Conservation (phyloP, 2,888 invertebrate species). For the Neoascia interrupta region DNA sequence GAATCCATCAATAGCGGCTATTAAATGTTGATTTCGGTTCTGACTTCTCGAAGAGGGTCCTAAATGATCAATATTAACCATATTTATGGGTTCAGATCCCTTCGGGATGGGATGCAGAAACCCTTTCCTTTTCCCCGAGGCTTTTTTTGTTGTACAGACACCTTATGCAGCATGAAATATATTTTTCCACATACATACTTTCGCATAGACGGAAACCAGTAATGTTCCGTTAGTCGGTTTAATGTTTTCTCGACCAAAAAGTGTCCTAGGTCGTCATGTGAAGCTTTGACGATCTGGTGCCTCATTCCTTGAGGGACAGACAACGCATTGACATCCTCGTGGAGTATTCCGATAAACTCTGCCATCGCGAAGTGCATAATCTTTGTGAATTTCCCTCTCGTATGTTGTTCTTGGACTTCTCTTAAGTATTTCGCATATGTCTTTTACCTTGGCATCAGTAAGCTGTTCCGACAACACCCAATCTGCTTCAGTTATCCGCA, state of each 20-base stretch:
- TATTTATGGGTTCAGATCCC: constrained; percentile 75
- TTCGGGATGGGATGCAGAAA: constrained; percentile 77
- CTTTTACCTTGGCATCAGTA: constrained; percentile 24
- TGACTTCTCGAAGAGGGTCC: constrained; percentile 76
- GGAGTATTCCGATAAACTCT: constrained; percentile 49
- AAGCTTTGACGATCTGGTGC: constrained; percentile 47
- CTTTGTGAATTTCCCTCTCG: constrained; percentile 35
- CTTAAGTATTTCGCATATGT: constrained; percentile 9
- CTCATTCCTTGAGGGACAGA: constrained; percentile 60
- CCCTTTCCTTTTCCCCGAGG: constrained; percentile 72
- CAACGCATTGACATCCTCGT: constrained; percentile 60
- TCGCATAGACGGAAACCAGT: constrained; percentile 78
- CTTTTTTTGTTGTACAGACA: constrained; percentile 75
- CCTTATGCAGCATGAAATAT: constrained; percentile 72
- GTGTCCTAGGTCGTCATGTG: constrained; percentile 68
- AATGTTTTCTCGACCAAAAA: constrained; percentile 69
- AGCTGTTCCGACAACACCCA: constrained; percentile 40
- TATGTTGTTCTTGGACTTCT: background rate
- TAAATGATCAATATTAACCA: constrained; percentile 78
- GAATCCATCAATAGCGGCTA: constrained; percentile 75
- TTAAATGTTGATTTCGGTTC: constrained; percentile 73
- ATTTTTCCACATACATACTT: constrained; percentile 75
- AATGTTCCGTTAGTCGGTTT: constrained; percentile 72
- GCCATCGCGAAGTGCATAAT: constrained; percentile 54
- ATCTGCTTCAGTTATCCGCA: constrained; percentile 6